phyloP scores from a whole-genome alignment of 2,888 invertebrate genomes.

The Rotaria magnacalcarata region DNA sequence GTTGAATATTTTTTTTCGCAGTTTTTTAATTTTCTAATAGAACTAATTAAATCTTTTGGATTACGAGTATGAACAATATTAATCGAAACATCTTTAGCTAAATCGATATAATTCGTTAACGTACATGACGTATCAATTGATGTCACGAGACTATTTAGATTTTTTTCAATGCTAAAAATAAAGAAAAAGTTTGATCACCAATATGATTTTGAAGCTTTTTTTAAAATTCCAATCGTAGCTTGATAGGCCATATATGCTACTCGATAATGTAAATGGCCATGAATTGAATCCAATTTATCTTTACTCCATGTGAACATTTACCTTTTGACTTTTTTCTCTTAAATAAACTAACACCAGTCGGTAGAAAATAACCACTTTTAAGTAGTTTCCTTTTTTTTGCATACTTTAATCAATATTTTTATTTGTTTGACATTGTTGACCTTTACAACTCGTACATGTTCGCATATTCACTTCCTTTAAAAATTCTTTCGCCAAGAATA shows the following conservation, averaged over 20 bases:
- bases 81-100: neutral
- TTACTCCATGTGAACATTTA: conserved; percentile 33
- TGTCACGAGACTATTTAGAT: neutral
- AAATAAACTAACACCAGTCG: neutral
- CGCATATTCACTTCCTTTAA: neutral
- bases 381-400: neutral
- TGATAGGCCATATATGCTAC: neutral
- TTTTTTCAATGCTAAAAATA: conserved; percentile 25
- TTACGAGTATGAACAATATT: neutral
- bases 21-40: neutral
- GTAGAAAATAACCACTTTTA: neutral
- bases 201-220: neutral
- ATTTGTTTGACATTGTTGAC: neutral
- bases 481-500: neutral
- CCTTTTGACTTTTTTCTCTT: neutral
- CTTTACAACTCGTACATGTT: neutral
- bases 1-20: neutral
- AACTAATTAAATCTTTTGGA: neutral
- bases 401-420: neutral
- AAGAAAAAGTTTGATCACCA: neutral
- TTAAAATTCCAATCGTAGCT: neutral
- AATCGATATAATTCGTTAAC: neutral
- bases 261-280: conserved; percentile 35
- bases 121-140: conserved; percentile 22
- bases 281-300: conserved; percentile 25